These are phyloP conservation scores for Contarinia nasturtii DNA, from an alignment of 1,140 invertebrate genomes.

Conservation along the genomic window DNA sequence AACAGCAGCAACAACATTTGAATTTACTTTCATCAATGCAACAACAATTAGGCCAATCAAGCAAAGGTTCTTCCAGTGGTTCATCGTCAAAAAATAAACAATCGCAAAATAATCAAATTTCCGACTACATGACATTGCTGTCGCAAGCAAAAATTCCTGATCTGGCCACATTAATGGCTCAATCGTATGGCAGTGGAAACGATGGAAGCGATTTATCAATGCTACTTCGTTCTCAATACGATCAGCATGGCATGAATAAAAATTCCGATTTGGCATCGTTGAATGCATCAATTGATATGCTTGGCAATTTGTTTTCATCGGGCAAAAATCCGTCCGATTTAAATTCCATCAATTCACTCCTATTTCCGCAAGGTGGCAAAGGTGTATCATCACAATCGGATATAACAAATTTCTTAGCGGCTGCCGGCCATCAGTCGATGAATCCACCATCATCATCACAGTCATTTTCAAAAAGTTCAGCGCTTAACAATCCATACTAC, in stretches of 20 bases:
- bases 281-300: conserved; percentile 12
- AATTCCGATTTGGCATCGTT: neutral
- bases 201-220: neutral
- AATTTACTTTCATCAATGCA: conserved; percentile 18
- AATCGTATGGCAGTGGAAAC: neutral
- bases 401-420: neutral
- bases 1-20: conserved; percentile 6
- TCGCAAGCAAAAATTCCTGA: conserved; percentile 1
- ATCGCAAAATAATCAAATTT: neutral
- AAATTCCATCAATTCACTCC: conserved; percentile 15
- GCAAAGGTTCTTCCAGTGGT: neutral
- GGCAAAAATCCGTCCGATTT: conserved; percentile 19
- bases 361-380: neutral
- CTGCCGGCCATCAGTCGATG: neutral
- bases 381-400: too few species aligned
- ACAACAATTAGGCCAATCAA: neutral
- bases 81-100: neutral
- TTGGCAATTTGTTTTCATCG: conserved; percentile 18
- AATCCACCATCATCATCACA: neutral
- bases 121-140: conserved; percentile 1
- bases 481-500: conserved; percentile 1
- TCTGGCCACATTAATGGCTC: neutral
- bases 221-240: neutral
- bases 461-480: neutral
- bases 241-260: neutral